Conservation (phyloP, 2,113 vertebrate species). For the Montifringilla adamsi region DNA sequence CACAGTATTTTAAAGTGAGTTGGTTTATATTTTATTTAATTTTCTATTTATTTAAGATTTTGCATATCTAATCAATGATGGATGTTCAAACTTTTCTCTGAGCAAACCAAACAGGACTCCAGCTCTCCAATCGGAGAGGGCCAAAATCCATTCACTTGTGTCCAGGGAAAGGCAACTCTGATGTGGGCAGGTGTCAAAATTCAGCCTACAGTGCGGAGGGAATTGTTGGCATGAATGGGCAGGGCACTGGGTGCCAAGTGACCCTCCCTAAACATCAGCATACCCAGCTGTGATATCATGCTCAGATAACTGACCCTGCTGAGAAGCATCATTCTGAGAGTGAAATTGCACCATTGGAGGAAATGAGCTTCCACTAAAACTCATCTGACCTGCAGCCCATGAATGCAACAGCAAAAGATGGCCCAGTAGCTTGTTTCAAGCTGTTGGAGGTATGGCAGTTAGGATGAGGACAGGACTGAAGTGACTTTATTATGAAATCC, state of each 20-base stretch:
- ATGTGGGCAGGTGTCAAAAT: background rate
- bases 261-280: background rate
- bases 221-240: background rate
- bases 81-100: conserved; percentile 26
- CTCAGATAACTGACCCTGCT: background rate
- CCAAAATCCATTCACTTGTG: background rate
- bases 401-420: background rate
- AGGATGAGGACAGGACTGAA: background rate
- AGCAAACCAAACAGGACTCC: background rate
- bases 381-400: background rate
- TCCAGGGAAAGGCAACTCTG: background rate
- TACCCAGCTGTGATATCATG: background rate
- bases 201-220: background rate
- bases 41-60: conserved; percentile 45
- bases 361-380: background rate
- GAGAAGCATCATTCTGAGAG: background rate
- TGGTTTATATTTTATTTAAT: conserved; percentile 21
- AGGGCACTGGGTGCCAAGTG: background rate
- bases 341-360: background rate
- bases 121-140: background rate
- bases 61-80: background rate
- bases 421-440: background rate
- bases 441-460: background rate
- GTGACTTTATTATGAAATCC: background rate
- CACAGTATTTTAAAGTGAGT: background rate